Percentiles rank a stretch among this genome's conserved stretches.
Conservation (phyloP, 2,797 vertebrate genomes). For the Enteromius viviparus region DNA sequence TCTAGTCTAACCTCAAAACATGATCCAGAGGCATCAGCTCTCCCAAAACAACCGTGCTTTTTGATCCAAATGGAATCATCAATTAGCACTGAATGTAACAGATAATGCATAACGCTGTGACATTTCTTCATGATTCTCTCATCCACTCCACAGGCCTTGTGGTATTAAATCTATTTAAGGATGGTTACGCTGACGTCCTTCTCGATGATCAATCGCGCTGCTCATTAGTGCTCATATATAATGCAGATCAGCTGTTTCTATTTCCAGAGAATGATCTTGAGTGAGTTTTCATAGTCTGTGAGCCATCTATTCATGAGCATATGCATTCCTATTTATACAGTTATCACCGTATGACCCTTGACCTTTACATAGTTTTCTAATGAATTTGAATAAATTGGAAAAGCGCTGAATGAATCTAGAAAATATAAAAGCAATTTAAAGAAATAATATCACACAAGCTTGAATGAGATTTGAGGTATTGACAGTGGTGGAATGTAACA, state of each 20-base stretch:
- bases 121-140: not conserved
- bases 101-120: slow-evolving; percentile 65
- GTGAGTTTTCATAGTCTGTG: not conserved
- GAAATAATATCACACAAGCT: not conserved
- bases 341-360: not conserved
- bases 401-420: not conserved
- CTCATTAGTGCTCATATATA: slow-evolving; percentile 19
- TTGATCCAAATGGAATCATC: slow-evolving; percentile 69
- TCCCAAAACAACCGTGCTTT: not conserved
- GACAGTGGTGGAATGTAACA: too few relatives aligned
- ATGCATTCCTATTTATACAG: not conserved
- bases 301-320: not conserved
- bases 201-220: not conserved
- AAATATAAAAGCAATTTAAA: not conserved
- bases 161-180: not conserved
- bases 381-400: not conserved
- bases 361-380: not conserved
- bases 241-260: not conserved
- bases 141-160: not conserved
- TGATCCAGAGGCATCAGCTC: not conserved
- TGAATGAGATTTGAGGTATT: not conserved
- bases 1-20: not conserved
- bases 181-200: not conserved
- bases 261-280: not conserved
- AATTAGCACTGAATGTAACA: slow-evolving; percentile 83